Evolutionary conservation across 2,797 vertebrate genomes (phyloP), one percentile per base, ranked within the genome.

Genomic region (Pempheris klunzingeri): DNA sequence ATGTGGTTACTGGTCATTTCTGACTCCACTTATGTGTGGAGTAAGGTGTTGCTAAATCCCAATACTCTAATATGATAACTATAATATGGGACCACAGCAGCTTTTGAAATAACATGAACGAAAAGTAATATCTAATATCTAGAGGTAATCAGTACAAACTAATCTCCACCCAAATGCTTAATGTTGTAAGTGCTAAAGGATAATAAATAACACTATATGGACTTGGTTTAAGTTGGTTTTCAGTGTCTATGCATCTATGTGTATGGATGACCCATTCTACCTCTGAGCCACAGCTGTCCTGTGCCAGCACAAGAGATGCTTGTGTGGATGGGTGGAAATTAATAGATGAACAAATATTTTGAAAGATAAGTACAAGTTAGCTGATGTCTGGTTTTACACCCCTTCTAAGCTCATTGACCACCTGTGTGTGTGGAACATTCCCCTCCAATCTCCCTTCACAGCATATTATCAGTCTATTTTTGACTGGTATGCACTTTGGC

Each of bases 381-480:
- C 43, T 58, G 34, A 68, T 17, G 66, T 78, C 22, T 54, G 62
- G 57, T 41, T 70, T 15, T 39, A 32, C 43, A 8, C 20, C 28
- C 62, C 22, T 46, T 15, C 32, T 54, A 5, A 61, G 18, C 47
- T 73, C 68, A 47, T 2, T 39, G 30, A 68, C 55, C 72, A 60
- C 59, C 60, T 55, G n/a, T 43, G 57, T 70, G 60, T 72, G 82
- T 47, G 72, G 77, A 80, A 82, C 88, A 92, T 92, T 93, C 92
- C 83, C 86, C 30, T 80, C 65, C 80, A 83, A 74, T 90, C 81
- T 71, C 24, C 74, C 67, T 52, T 75, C 75, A 73, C 80, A 86
- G 74, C 50, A 11, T 53, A 73, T 84, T 90, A 86, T 91, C 91
- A 78, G 58, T 78, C 86, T 91, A 91, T 92, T 93, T 92, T 87